Evolutionary conservation across 2,113 vertebrate species (phyloP).

Genomic region (Saccopteryx leptura): DNA sequence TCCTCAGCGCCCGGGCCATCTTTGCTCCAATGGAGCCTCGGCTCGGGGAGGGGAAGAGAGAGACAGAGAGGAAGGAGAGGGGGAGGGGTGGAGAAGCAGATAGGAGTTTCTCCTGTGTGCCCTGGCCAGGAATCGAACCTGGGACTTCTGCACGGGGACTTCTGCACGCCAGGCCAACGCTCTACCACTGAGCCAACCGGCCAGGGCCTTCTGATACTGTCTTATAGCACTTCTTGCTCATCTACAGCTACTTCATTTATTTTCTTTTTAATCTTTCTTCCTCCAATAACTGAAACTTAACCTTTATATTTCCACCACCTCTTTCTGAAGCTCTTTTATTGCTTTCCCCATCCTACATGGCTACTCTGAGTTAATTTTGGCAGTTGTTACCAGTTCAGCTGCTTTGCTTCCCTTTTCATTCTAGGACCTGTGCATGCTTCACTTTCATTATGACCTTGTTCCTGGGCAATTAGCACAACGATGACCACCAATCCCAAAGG

Average conservation of each 20-base stretch:
- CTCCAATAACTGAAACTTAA: constrained; percentile 27
- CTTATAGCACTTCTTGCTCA: constrained; percentile 7
- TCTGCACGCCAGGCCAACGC: no score
- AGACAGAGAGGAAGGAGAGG: no score
- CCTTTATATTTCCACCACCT: constrained; percentile 31
- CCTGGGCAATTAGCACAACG: constrained; percentile 22
- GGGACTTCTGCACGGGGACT: no score
- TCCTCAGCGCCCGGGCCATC: no score
- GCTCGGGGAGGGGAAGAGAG: no score
- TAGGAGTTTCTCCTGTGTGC: no score
- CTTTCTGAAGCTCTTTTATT: constrained; percentile 58
- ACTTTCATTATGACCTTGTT: constrained; percentile 56
- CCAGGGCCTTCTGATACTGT: neutral
- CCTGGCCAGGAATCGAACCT: no score
- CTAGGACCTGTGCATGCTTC: constrained; percentile 26
- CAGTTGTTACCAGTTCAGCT: constrained; percentile 45
- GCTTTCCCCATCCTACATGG: neutral
- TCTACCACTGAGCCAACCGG: no score
- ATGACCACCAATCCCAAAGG: constrained; percentile 45
- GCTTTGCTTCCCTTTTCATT: constrained; percentile 47
- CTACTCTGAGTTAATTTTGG: constrained; percentile 45
- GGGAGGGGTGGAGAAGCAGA: no score
- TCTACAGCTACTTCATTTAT: constrained; percentile 36
- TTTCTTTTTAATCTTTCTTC: constrained; percentile 50
- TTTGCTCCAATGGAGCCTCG: no score